Conservation (phyloP, 2,113 vertebrate genomes). For the Excalfactoria chinensis region DNA sequence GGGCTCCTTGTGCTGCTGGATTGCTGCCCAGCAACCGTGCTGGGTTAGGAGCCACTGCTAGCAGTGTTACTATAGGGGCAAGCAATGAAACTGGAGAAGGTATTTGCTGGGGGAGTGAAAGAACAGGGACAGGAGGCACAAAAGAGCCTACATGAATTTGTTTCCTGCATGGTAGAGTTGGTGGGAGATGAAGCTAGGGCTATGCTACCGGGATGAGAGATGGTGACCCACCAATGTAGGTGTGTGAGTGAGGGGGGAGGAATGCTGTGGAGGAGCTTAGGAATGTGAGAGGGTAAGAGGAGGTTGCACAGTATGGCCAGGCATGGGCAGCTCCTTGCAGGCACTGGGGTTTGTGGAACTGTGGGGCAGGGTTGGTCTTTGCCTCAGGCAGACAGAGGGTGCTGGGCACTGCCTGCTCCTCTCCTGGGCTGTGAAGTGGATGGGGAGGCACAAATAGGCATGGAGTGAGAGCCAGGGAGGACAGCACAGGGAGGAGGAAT, state of each 20-base stretch:
- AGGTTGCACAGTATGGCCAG: background rate
- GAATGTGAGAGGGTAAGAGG: background rate
- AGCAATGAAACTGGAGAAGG: background rate
- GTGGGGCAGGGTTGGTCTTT: background rate
- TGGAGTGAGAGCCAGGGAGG: background rate
- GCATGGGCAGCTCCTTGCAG: background rate
- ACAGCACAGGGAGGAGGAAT: background rate
- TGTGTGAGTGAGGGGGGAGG: rapidly evolving
- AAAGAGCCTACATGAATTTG: background rate
- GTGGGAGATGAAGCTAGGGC: background rate
- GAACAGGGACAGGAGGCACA: rapidly evolving
- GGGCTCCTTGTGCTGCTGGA: background rate
- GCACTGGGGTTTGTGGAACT: background rate
- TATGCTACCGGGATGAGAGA: rapidly evolving
- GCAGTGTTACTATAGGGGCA: background rate
- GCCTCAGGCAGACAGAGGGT: background rate
- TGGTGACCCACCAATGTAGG: rapidly evolving
- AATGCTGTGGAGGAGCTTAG: background rate
- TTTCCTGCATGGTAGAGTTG: rapidly evolving
- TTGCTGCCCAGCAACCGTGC: background rate
- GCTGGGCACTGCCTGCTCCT: rapidly evolving
- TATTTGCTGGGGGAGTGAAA: background rate
- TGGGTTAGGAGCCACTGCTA: background rate
- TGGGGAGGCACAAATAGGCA: rapidly evolving
- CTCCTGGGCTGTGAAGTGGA: background rate